These are phyloP conservation scores for Spisula solida DNA, from an alignment of 2,888 invertebrate species.

Conservation along the genomic window DNA sequence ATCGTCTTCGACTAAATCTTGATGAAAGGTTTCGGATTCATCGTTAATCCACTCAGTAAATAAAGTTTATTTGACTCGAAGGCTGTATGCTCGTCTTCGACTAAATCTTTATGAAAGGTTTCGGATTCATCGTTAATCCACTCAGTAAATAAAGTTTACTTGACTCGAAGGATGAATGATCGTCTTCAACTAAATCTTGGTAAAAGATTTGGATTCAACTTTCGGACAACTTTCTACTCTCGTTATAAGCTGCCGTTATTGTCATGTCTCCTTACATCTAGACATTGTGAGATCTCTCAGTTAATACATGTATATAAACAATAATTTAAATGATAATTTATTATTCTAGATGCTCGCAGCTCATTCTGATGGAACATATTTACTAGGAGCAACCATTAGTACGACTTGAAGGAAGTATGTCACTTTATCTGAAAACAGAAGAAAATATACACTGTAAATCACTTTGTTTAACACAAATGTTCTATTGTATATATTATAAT, in stretches of 20 bases:
- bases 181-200: not conserved
- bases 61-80: too few relatives aligned
- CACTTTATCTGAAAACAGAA: slow-evolving; percentile 77
- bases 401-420: slow-evolving; percentile 79
- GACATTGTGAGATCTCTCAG: not conserved
- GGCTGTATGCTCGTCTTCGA: not conserved
- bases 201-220: too few relatives aligned
- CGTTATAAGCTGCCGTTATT: not conserved
- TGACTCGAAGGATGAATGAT: not conserved
- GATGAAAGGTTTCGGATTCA: too few relatives aligned
- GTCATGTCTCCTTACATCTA: not conserved
- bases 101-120: too few relatives aligned
- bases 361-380: slow-evolving; percentile 78
- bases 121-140: not conserved
- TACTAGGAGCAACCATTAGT: slow-evolving; percentile 81
- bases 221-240: not conserved
- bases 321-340: not conserved
- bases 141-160: too few relatives aligned
- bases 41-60: too few relatives aligned
- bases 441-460: not conserved
- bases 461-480: not conserved
- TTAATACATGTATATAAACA: slow-evolving; percentile 1
- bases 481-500: too few relatives aligned
- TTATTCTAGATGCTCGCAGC: not conserved
- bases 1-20: not conserved